These are phyloP conservation scores for Charaxes varanes DNA, from an alignment of 1,140 invertebrate species.

Conservation along the genomic window DNA sequence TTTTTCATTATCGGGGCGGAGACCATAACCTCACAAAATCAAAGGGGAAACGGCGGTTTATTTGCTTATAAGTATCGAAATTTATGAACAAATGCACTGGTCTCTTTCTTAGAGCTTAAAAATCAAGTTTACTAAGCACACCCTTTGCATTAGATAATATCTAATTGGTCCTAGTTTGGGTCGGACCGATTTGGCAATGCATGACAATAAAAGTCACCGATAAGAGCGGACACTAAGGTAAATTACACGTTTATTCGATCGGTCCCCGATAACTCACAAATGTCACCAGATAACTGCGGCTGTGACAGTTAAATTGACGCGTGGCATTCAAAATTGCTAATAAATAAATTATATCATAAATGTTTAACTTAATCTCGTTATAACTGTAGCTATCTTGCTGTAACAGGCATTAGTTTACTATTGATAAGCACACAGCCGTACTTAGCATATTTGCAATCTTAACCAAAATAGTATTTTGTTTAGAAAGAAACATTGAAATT, in stretches of 20 bases:
- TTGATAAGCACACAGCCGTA: too few relatives aligned
- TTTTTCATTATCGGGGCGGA: too few relatives aligned
- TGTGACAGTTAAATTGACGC: constrained; percentile 8
- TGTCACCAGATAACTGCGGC: constrained; percentile 5
- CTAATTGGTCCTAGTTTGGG: constrained; percentile 12
- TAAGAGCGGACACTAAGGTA: constrained; percentile 10
- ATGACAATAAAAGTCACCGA: constrained; percentile 12
- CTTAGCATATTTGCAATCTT: too few relatives aligned
- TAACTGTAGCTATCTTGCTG: neutral
- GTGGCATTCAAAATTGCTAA: constrained; percentile 3
- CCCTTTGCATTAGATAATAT: constrained; percentile 10
- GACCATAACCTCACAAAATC: too few relatives aligned
- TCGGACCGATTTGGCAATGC: constrained; percentile 11
- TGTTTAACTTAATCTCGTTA: constrained; percentile 2
- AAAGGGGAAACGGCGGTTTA: too few relatives aligned
- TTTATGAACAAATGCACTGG: too few relatives aligned
- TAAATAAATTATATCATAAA: constrained; percentile 1
- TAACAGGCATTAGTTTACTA: constrained; percentile 2
- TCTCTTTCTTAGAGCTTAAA: too few relatives aligned
- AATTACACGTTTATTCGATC: constrained; percentile 12
- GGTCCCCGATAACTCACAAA: constrained; percentile 15
- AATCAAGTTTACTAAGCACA: too few relatives aligned
- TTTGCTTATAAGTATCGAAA: too few relatives aligned
- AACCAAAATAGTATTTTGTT: too few relatives aligned
- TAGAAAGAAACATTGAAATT: too few relatives aligned